Evolutionary conservation across 30 jellyfish, hydroid and myxozoan genomes (phyloP), one percentile per base, ranked within the genome.

Genomic region (Hydractinia symbiolongicarpus): DNA sequence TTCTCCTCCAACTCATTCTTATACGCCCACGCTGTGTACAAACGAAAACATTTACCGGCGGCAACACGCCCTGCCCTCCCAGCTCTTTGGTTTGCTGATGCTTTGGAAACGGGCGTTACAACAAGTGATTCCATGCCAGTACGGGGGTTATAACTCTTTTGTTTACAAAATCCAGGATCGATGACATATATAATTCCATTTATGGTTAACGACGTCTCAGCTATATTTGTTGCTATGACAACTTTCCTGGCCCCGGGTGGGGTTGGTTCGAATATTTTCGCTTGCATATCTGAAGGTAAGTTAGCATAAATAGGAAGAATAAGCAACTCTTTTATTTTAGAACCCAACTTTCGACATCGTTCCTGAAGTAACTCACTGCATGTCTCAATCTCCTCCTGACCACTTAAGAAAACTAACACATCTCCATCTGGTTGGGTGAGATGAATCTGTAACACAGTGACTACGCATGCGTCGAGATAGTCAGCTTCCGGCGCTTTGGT

Each of bases 41-140:
- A 87, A 13, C 99, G 86, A 69, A 95, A 95, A 78, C 99, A 95
- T 70, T 95, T 95, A 5, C 99, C 99, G 61, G 99, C 97, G 4
- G 99, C 99, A 8, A 89, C 97, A 67, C 99, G 85, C 13, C 99
- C 99, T 5, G 99, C 99, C 15, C 99, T 78, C 9, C 99, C 99
- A 4, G 99, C 99, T 72, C 99, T 74, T 76, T 95, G 99, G 70
- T 95, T 87, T 15, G 99, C 97, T 7, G 97, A 88, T 6, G 99
- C 99, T 77, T 95, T 95, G 11, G 99, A 92, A 30, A 95, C 90
- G 10, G 99, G 97, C 16, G 99, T 89, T 9, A 95, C 97, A 17
- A 89, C 97, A 10, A 95, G 91, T 4, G 99, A 88, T 79, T 95
- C 99, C 97, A 95, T 95, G 7, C 99, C 99, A 1, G 99, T 88